Base-by-base conservation (phyloP, 2,113 vertebrate genomes). In the Ammodytes dubius region DNA sequence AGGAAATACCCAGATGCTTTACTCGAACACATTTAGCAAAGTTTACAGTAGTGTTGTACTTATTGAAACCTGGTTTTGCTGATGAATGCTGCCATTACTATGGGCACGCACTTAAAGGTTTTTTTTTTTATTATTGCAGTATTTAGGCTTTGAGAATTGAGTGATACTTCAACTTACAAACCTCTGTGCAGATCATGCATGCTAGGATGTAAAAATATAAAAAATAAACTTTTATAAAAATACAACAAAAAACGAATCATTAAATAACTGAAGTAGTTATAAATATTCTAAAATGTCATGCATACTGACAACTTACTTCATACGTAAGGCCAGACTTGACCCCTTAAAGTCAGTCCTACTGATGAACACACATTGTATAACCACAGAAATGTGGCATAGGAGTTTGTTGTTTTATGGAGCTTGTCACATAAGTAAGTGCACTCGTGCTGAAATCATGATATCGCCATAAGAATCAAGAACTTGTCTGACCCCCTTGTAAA, bases 401-500 rank as follows among this genome's bases (percentile, higher is more conserved):
- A 27, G 27, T 27, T 27, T 27, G 27, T 27, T 27, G 27, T 27
- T 27, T 45, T 19, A 59, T 70, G 85, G 49, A 81, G 72, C 42
- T 67, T 9, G 1, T 59, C 40, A 27, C 13, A 70, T 4, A 37
- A n/a, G 27, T 60, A 58, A 67, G 5, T 42, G 70, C 50, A 42
- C 12, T 49, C 0, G 5, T 54, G 43, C 35, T 69, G 47, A 68
- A 57, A 65, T 68, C 45, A 74, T 70, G 77, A 79, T 54, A 50
- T 75, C 13, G 17, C 40, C 3, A 10, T 84, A 73, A 85, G 79
- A 65, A 60, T 53, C 7, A 15, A 56, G 14, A 42, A 45, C 56
- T 39, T 69, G 56, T 76, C 47, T 27, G 40, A 66, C 27, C 27
- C 27, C 11, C 64, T 78, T 63, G 74, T 91, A 83, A 86, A 86